Evolutionary conservation across 2,113 vertebrate genomes (phyloP), one percentile per base, ranked within the genome.

Genomic region (Meles meles): DNA sequence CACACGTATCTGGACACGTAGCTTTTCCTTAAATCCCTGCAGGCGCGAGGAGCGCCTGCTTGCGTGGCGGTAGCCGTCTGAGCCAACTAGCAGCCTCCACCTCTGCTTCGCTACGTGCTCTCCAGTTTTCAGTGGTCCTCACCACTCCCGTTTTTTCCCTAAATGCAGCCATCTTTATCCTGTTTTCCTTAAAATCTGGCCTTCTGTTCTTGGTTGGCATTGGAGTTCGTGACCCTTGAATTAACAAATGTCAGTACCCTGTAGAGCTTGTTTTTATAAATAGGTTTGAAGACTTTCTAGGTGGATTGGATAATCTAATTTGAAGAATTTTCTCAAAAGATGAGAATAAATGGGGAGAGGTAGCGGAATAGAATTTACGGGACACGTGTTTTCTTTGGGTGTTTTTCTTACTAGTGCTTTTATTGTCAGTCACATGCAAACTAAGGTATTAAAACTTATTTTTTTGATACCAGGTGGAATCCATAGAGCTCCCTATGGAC

Each of bases 401-500:
- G 10, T 49, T 93, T 85, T n/a, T 3, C 3, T 18, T 39, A 10
- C 9, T 52, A 93, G 95, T 84, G 52, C 39, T 84, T 11, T 72
- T 93, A 27, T 10, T 85, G 0, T 59, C 29, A 61, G 3, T 69
- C 63, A 61, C 15, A 25, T 84, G 37, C 14, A 93, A 90, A 72
- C 49, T 88, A 71, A n/a, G 25, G n/a, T 71, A 65, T 82, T 94
- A 72, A 69, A 80, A 25, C 18, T 93, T 94, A 9, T 59, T 59
- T 90, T 81, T 67, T 94, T 90, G 2, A 18, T 83, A 31, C 92
- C 98, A 99, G 99, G 99, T 99, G 76, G 99, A 99, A 98, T 99
- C 99, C 0, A 99, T 99, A 98, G 99, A 99, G 91, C 99, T 99
- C 49, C 99, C 99, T 92, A 99, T 99, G 99, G 99, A 99, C 98